A percentile compares a stretch with the other conserved stretches of the same genome.
Evolutionary conservation across 2,113 vertebrate species (phyloP).

Genomic region (Xenopus borealis): DNA sequence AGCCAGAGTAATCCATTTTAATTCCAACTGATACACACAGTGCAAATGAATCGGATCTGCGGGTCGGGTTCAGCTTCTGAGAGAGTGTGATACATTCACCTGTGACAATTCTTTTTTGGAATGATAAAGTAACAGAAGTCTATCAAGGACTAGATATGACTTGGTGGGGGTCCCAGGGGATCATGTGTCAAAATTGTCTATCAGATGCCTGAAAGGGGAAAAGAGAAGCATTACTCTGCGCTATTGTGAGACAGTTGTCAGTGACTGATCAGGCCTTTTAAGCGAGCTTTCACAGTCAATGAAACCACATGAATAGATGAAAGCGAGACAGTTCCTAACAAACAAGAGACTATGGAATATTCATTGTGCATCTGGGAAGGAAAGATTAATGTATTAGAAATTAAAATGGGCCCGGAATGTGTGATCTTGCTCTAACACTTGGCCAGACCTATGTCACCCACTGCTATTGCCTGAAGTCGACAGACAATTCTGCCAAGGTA

Average conservation of each 20-base stretch:
- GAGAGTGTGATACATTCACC: conserved; percentile 82
- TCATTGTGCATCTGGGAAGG: conserved; percentile 98
- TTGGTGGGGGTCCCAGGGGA: conserved; percentile 71
- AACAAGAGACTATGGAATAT: conserved; percentile 98
- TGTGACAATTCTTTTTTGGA: conserved; percentile 79
- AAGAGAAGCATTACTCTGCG: conserved; percentile 78
- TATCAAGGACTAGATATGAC: conserved; percentile 72
- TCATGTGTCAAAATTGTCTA: conserved; percentile 92
- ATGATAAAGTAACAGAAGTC: conserved; percentile 84
- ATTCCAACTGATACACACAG: conserved; percentile 58
- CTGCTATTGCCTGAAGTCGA: conserved; percentile 87
- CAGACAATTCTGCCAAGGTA: conserved; percentile 96
- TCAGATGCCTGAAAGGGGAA: conserved; percentile 89
- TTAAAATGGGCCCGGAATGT: conserved; percentile 98
- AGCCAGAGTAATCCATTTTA: conserved; percentile 75
- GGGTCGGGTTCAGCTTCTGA: conserved; percentile 81
- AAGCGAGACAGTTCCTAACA: conserved; percentile 95
- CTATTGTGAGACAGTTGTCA: conserved; percentile 94
- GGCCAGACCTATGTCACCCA: conserved; percentile 99
- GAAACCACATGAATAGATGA: conserved; percentile 99
- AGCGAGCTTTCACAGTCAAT: conserved; percentile 90
- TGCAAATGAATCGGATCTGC: conserved; percentile 57
- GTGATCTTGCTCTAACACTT: conserved; percentile 99
- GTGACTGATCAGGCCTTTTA: conserved; percentile 98
- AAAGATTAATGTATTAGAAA: conserved; percentile 99